Evolutionary conservation across 2,113 vertebrate genomes (phyloP).

Genomic region (Theristicus caerulescens): DNA sequence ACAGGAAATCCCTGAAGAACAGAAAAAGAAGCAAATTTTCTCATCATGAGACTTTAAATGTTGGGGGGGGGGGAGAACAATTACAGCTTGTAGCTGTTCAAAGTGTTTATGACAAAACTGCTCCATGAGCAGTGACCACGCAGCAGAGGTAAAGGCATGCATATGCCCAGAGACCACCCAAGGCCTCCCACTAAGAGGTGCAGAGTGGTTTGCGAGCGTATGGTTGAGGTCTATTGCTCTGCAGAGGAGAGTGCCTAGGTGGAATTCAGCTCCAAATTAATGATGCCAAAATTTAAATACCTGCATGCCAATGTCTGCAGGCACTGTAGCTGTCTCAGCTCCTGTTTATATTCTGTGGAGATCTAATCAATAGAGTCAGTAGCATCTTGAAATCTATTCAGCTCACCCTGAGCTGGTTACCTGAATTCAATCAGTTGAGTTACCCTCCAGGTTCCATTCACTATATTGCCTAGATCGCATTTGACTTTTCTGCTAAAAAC

Average conservation of each 20-base stretch:
- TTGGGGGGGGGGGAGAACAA: neutral
- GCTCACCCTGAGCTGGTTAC: neutral
- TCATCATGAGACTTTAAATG: neutral
- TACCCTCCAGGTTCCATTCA: neutral
- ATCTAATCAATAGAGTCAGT: neutral
- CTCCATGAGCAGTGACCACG: neutral
- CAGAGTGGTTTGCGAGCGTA: fast-evolving
- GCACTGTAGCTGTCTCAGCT: neutral
- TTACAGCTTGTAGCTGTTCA: neutral
- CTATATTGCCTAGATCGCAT: neutral
- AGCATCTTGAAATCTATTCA: neutral
- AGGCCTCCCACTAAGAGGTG: neutral
- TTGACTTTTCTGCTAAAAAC: neutral
- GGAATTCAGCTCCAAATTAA: neutral
- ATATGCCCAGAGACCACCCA: neutral
- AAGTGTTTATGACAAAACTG: neutral
- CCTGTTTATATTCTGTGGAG: neutral
- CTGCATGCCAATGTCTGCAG: neutral
- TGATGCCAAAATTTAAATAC: neutral
- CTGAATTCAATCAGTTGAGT: neutral
- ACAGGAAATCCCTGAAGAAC: neutral
- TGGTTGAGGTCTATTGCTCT: neutral
- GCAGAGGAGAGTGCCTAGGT: neutral
- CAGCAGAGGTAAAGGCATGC: neutral
- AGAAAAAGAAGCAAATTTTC: neutral